Evolutionary conservation across 2,888 invertebrate species (phyloP).

Genomic region (Dolomedes plantarius): DNA sequence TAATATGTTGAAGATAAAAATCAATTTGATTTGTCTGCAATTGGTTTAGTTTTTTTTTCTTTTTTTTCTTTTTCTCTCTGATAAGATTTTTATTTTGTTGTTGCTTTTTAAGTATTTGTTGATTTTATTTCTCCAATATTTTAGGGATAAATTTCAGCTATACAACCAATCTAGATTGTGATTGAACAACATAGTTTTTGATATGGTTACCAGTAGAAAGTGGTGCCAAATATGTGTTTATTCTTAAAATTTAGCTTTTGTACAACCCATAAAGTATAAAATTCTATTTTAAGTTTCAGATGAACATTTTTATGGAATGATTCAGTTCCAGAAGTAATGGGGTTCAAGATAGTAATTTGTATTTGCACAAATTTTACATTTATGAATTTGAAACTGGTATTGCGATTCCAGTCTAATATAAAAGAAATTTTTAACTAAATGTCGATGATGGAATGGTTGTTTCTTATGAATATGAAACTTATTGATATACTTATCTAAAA

Average conservation of each 20-base stretch:
- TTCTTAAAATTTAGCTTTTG: not conserved
- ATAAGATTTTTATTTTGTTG: not conserved
- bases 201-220: conserved; percentile 50
- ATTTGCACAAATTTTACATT: conserved; percentile 15
- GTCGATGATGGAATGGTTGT: not conserved
- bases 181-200: not conserved
- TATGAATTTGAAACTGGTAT: conserved; percentile 27
- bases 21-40: too few relatives aligned
- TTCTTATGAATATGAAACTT: not conserved
- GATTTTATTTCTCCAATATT: not conserved
- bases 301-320: not conserved
- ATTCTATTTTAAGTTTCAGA: not conserved
- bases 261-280: not conserved
- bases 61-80: too few relatives aligned
- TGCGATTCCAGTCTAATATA: conserved; percentile 60
- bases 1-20: too few relatives aligned
- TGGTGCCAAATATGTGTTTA: conserved; percentile 57
- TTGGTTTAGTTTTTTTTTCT: too few relatives aligned
- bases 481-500: not conserved
- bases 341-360: conserved; percentile 41
- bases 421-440: conserved; percentile 15
- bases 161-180: not conserved
- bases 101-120: not conserved
- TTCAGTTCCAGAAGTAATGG: conserved; percentile 12
- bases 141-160: not conserved